Conservation (phyloP, 2,797 vertebrate species). For the Cheirogaleus major region DNA sequence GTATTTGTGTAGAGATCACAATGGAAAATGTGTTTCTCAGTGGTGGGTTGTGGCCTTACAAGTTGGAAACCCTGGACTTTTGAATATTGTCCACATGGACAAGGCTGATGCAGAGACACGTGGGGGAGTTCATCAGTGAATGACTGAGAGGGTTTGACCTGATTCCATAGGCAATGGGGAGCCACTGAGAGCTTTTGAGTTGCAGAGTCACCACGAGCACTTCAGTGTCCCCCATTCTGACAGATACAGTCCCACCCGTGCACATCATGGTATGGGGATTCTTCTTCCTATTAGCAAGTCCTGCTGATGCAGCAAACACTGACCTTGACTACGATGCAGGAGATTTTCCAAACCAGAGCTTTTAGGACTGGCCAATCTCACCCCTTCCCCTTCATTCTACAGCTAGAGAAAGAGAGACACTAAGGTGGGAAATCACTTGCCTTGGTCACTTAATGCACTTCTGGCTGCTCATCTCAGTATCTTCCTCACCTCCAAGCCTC, state of each 20-base stretch:
- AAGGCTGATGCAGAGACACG: neutral
- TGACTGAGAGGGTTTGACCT: neutral
- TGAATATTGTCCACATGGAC: neutral
- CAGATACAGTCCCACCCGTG: fast-evolving
- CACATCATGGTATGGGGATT: neutral
- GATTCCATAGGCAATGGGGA: neutral
- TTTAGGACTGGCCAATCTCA: neutral
- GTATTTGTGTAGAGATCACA: fast-evolving
- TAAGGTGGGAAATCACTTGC: neutral
- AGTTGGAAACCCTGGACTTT: neutral
- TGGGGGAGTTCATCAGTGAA: neutral
- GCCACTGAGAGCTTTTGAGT: neutral
- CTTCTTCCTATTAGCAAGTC: neutral
- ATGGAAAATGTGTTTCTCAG: neutral
- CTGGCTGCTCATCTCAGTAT: neutral
- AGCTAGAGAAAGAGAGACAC: neutral
- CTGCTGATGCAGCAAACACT: neutral
- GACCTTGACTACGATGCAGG: neutral
- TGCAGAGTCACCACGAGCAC: neutral
- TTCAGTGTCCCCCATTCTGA: neutral
- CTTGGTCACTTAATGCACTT: neutral
- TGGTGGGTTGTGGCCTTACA: too few species aligned
- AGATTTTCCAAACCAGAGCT: neutral
- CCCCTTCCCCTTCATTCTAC: neutral
- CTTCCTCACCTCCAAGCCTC: neutral